phyloP scores from a whole-genome alignment of 1,140 invertebrate genomes.

The Eriocheir sinensis region DNA sequence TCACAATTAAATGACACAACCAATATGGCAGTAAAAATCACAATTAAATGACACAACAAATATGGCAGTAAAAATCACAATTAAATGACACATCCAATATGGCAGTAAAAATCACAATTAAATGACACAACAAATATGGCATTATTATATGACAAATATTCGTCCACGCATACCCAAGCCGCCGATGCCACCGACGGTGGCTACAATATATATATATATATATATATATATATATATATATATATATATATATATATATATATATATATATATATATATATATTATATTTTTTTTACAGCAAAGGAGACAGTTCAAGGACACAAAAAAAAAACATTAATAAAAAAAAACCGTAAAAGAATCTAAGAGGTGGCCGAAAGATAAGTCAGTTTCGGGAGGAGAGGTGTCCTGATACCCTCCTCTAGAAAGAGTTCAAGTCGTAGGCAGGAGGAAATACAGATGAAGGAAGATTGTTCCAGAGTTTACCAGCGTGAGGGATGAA shows the following conservation, averaged over 20 bases:
- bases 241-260: slow-evolving; percentile 19
- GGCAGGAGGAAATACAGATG: too few relatives aligned
- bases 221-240: slow-evolving; percentile 28
- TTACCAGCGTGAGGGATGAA: too few relatives aligned
- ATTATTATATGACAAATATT: not conserved
- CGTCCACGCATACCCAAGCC: too few relatives aligned
- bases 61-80: not conserved
- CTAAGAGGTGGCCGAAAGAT: too few relatives aligned
- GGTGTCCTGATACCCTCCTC: too few relatives aligned
- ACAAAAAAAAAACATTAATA: too few relatives aligned
- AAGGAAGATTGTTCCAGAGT: too few relatives aligned
- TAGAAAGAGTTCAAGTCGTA: too few relatives aligned
- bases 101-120: not conserved
- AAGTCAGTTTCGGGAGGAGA: too few relatives aligned
- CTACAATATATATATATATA: slow-evolving; percentile 28
- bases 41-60: not conserved
- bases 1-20: not conserved
- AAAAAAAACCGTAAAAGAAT: not conserved
- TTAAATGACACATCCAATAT: not conserved
- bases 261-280: slow-evolving; percentile 28
- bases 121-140: not conserved
- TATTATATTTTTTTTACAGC: not conserved
- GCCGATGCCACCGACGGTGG: too few relatives aligned
- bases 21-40: not conserved
- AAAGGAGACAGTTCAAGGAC: too few relatives aligned